Evolutionary conservation across 1,140 invertebrate genomes (phyloP).

Genomic region (Antheraea mylitta): DNA sequence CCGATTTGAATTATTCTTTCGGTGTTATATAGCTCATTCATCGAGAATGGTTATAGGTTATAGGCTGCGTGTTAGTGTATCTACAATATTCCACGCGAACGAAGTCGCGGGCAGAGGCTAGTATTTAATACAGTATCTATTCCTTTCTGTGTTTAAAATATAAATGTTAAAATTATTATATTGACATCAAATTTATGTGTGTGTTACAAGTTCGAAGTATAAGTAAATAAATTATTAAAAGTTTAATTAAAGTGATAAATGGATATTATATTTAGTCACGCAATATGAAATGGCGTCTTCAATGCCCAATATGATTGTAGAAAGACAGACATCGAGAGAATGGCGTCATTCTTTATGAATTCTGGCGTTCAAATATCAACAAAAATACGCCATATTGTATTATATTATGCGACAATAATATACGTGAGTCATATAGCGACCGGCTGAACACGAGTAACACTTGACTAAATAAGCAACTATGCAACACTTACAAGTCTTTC

Average conservation of each 20-base stretch:
- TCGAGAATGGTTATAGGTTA: too few species aligned
- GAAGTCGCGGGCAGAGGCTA: too few species aligned
- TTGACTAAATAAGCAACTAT: slow-evolving; percentile 76
- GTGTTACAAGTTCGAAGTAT: neutral
- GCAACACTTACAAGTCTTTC: slow-evolving; percentile 51
- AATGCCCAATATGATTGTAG: slow-evolving; percentile 7
- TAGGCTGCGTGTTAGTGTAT: too few species aligned
- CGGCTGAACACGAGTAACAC: slow-evolving; percentile 44
- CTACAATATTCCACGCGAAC: too few species aligned
- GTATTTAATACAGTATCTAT: too few species aligned
- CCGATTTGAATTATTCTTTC: too few species aligned
- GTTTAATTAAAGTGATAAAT: neutral
- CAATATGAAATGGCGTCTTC: neutral
- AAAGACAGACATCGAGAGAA: slow-evolving; percentile 48
- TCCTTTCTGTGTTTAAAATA: too few species aligned
- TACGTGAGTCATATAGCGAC: slow-evolving; percentile 55
- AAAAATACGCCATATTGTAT: slow-evolving; percentile 52
- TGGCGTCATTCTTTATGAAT: slow-evolving; percentile 62
- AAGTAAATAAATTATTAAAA: neutral
- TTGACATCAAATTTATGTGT: too few species aligned
- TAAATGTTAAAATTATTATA: too few species aligned
- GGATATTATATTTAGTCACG: neutral
- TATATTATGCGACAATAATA: slow-evolving; percentile 70
- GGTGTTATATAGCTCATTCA: too few species aligned
- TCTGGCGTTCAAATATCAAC: slow-evolving; percentile 49